phyloP scores from a whole-genome alignment of 2,888 invertebrate species.

The Oegoconia quadripuncta region DNA sequence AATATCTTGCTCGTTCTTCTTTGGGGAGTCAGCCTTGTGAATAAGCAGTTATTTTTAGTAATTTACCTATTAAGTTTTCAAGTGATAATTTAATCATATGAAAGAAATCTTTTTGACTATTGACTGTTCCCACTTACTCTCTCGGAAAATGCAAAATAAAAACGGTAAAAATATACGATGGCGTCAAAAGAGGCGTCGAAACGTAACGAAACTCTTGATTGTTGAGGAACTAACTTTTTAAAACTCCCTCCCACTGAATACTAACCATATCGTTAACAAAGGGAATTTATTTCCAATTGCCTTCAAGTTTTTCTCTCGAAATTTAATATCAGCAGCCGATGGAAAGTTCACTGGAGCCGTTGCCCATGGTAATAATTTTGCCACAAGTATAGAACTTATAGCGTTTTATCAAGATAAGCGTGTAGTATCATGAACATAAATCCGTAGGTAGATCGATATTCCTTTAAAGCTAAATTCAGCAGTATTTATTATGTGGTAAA shows the following conservation, averaged over 20 bases:
- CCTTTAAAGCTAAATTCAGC: too few species aligned
- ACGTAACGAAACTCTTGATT: constrained; percentile 3
- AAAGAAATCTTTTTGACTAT: too few species aligned
- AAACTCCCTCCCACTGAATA: constrained; percentile 4
- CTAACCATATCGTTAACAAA: constrained; percentile 11
- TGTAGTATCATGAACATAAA: not conserved
- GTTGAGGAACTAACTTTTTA: constrained; percentile 6
- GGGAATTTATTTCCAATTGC: constrained; percentile 15
- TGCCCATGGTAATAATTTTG: constrained; percentile 14
- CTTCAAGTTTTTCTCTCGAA: constrained; percentile 27
- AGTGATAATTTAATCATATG: too few species aligned
- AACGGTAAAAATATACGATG: not conserved
- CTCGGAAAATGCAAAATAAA: not conserved
- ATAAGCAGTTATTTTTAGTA: too few species aligned
- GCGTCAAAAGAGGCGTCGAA: not conserved
- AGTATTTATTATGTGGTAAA: too few species aligned
- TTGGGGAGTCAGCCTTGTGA: too few species aligned
- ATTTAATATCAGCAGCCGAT: constrained; percentile 40
- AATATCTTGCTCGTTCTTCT: too few species aligned
- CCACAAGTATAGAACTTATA: not conserved
- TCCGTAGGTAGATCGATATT: not conserved
- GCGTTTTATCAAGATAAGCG: not conserved
- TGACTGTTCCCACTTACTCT: too few species aligned
- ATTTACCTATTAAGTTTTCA: too few species aligned
- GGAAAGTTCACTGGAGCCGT: constrained; percentile 26